Evolutionary conservation across 2,888 invertebrate species (phyloP), one percentile per base, ranked within the genome.

Genomic region (Calameuta pallipes): DNA sequence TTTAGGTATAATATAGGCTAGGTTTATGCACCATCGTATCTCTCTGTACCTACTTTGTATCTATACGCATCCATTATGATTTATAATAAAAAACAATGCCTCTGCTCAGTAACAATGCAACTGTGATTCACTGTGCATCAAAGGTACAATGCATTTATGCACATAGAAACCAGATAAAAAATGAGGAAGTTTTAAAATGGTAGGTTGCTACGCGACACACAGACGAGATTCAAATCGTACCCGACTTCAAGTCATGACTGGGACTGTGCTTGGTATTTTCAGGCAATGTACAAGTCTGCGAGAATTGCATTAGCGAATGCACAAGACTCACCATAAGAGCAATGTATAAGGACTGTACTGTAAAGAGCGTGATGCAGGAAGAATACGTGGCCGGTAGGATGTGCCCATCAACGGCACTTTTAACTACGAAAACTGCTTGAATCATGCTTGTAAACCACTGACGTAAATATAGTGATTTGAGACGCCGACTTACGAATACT

Each of bases 361-460:
- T 56, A 56, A 56, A 56, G 23, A 56, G 56, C 56, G 56, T 56
- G 56, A 56, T 56, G 56, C 23, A 56, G 56, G 56, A 56, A 56
- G 56, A 56, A 56, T 56, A 56, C 56, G 56, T 56, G 56, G 56
- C 56, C 56, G 71, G 71, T 33, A 34, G 71, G 71, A 71, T 71
- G 71, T 34, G 34, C 71, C 71, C 71, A 71, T 71, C 71, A 71
- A 71, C 34, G 71, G 71, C 71, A 71, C 71, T 71, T 71, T 71
- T 71, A 71, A 71, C 33, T 34, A 71, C 71, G 71, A 71, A 71
- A 71, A 71, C 71, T 34, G 71, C 71, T 34, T 71, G 71, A 71
- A 71, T 71, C 71, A 71, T 71, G 71, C 34, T 71, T 71, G 71
- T 71, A 71, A 71, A 71, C 71, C 71, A 71, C 71, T 31, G 71